Conservation (phyloP, 2,113 vertebrate species). For the Ornithorhynchus anatinus region DNA sequence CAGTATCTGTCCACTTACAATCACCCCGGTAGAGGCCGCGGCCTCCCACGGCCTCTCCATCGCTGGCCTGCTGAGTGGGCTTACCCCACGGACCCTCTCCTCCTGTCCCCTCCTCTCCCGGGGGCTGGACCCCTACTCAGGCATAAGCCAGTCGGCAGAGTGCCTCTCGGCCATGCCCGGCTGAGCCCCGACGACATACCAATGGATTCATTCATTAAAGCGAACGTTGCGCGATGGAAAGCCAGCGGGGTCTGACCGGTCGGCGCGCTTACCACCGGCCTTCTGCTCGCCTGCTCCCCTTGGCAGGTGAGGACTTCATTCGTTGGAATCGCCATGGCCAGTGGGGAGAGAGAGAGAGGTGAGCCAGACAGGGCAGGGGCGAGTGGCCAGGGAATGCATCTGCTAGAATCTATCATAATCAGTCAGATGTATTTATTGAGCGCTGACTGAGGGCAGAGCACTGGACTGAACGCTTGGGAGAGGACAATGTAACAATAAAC, state of each 20-base stretch:
- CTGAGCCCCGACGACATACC: no score
- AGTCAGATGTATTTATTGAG: no score
- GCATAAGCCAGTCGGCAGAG: background rate
- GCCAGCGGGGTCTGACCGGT: constrained; percentile 30
- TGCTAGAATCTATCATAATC: no score
- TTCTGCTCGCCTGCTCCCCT: background rate
- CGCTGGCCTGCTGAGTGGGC: background rate
- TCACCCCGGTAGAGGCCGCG: no score
- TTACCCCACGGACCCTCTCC: background rate
- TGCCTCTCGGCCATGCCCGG: background rate
- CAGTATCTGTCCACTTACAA: no score
- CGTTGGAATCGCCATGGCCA: background rate
- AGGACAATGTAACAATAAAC: no score
- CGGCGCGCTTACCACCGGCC: constrained; percentile 23
- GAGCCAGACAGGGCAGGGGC: no score
- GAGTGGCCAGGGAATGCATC: no score
- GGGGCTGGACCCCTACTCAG: background rate
- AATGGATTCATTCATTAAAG: constrained; percentile 54
- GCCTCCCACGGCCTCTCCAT: background rate
- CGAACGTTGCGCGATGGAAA: background rate
- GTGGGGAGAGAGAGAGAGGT: no score
- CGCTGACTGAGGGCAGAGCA: no score
- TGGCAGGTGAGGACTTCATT: constrained; percentile 61
- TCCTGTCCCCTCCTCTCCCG: background rate
- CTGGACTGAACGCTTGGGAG: no score